Evolutionary conservation across 2,888 invertebrate species (phyloP).

Genomic region (Lingula anatina): DNA sequence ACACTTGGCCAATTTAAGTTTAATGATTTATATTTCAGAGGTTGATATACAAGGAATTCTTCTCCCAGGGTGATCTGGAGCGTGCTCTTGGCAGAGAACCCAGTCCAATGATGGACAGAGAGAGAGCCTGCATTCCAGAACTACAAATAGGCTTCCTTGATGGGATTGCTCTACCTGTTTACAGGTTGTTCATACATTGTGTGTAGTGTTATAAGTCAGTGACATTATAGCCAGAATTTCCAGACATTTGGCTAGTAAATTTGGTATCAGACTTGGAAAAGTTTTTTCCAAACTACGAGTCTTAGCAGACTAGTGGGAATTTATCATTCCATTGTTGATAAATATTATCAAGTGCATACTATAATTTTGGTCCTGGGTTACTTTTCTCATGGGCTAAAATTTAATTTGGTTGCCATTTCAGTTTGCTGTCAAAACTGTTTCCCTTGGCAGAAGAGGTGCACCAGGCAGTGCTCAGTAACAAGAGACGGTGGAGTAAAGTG

Average conservation of each 20-base stretch:
- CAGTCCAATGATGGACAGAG: conserved; percentile 73
- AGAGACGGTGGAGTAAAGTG: conserved; percentile 42
- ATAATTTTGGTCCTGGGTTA: too few relatives aligned
- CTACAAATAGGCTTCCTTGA: conserved; percentile 72
- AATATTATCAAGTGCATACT: too few relatives aligned
- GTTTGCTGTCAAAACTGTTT: conserved; percentile 35
- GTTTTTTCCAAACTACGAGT: too few relatives aligned
- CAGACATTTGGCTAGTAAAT: too few relatives aligned
- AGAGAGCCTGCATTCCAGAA: conserved; percentile 75
- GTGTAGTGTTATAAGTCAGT: too few relatives aligned
- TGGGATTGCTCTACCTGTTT: conserved; percentile 59
- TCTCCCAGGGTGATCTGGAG: conserved; percentile 80
- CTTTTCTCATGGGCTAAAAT: background rate
- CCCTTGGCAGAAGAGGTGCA: conserved; percentile 24
- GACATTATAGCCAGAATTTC: too few relatives aligned
- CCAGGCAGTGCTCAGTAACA: conserved; percentile 38
- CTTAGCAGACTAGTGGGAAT: too few relatives aligned
- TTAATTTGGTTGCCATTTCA: conserved; percentile 11
- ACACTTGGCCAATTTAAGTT: too few relatives aligned
- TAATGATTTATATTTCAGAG: conserved; percentile 58
- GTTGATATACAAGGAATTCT: conserved; percentile 76
- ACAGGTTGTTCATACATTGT: conserved; percentile 52
- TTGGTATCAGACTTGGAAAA: too few relatives aligned
- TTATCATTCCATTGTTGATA: too few relatives aligned
- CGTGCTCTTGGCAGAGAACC: conserved; percentile 72